Evolutionary conservation across 2,797 vertebrate genomes (phyloP), one percentile per base, ranked within the genome.

Genomic region (Vireo griseus): DNA sequence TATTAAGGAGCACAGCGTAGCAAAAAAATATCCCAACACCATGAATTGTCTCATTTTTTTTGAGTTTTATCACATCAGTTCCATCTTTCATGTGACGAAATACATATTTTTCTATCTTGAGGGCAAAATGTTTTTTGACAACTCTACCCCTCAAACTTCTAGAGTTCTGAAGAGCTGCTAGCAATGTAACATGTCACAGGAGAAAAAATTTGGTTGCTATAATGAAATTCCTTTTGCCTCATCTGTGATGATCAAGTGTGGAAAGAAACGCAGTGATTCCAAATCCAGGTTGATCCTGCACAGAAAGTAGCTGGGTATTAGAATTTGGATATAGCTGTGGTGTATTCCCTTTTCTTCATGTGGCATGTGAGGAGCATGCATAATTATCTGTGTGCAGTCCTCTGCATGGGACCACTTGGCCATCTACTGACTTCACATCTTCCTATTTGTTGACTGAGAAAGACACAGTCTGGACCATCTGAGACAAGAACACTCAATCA

Each of bases 371-470:
- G 10, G 8, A 24, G 1, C 29, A 7, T 11, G 2, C 8, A 33
- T 18, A 57, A 31, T 22, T 31, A 26, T 19, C 16, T 75, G 10
- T 5, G 2, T 33, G 16, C 6, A n/a, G 16, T 28, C 4, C 15
- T 45, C 35, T 45, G 10, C 28, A 9, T 15, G 25, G 28, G 17
- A 28, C 11, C 6, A 21, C 55, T 58, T n/a, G 10, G 6, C 13
- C 0, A 0, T 57, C 22, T 73, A 2, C 29, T 59, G 26, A 24
- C 16, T 62, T 6, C 2, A 26, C 21, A 52, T 37, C 15, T 31
- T 87, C 9, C 16, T 69, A 1, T 58, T 42, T 72, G 4, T 35
- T 52, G 50, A 18, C 11, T 40, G 21, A 26, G 26, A 52, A 88
- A 48, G 10, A 33, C 18, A 24, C 9, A 51, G 4, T 37, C 42